These are phyloP conservation scores for Drosophila malerkotliana DNA, from an alignment of 1,140 invertebrate species.

Conservation along the genomic window DNA sequence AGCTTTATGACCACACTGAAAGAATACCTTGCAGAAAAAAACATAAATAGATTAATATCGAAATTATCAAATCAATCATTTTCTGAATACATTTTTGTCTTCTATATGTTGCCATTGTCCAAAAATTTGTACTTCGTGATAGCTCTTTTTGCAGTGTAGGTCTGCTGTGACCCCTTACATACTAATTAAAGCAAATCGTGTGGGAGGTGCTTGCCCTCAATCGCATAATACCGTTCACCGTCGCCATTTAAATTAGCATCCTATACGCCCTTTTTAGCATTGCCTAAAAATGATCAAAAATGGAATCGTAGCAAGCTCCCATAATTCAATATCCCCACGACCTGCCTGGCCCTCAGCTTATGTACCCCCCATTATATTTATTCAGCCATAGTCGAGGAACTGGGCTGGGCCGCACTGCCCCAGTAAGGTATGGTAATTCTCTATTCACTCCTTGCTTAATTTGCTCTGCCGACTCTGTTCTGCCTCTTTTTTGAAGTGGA, in stretches of 20 bases:
- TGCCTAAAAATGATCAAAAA: too few relatives aligned
- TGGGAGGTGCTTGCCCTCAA: too few relatives aligned
- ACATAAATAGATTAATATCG: too few relatives aligned
- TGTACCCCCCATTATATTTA: not conserved
- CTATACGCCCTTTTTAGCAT: too few relatives aligned
- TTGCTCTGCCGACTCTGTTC: slow-evolving; percentile 31
- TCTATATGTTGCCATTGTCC: too few relatives aligned
- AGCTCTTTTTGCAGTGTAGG: too few relatives aligned
- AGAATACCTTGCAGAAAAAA: not conserved
- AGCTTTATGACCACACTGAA: slow-evolving; percentile 35
- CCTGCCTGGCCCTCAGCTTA: not conserved
- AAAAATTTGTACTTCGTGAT: not conserved
- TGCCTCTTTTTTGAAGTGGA: slow-evolving; percentile 2
- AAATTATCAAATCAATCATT: not conserved
- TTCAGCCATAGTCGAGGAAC: slow-evolving; percentile 14
- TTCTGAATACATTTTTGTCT: not conserved
- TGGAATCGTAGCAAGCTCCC: too few relatives aligned
- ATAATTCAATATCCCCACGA: too few relatives aligned
- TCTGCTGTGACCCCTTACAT: too few relatives aligned
- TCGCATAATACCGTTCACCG: too few relatives aligned
- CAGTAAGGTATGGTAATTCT: slow-evolving; percentile 48
- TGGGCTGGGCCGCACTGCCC: not conserved
- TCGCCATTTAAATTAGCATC: too few relatives aligned
- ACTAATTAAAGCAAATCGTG: too few relatives aligned
- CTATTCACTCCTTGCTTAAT: slow-evolving; percentile 60